A percentile compares a stretch with the other conserved stretches of the same genome.
Evolutionary conservation across 2,888 invertebrate species (phyloP).

Genomic region (Pandemis corylana): DNA sequence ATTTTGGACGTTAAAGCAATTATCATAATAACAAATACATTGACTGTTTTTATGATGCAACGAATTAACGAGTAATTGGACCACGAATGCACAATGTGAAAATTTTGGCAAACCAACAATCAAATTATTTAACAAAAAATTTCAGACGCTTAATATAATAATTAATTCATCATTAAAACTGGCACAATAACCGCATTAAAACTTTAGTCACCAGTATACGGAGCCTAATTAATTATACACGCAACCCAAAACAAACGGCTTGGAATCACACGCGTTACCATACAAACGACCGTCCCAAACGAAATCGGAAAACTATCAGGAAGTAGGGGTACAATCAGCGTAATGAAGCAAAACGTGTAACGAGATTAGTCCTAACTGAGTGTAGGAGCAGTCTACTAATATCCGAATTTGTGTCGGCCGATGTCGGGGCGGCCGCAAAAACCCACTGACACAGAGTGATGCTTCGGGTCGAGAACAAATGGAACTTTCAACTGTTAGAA

Average conservation of each 20-base stretch:
- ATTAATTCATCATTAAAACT: background rate
- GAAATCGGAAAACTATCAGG: constrained; percentile 41
- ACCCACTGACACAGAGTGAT: constrained; percentile 64
- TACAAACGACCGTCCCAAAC: constrained; percentile 26
- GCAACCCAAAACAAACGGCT: constrained; percentile 18
- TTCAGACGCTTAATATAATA: background rate
- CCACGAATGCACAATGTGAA: no score
- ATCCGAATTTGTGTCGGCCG: constrained; percentile 52
- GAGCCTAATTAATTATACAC: constrained; percentile 11
- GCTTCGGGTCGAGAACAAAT: constrained; percentile 64
- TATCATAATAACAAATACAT: no score
- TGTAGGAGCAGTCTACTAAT: constrained; percentile 57
- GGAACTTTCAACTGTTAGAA: constrained; percentile 56
- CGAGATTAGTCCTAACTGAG: constrained; percentile 59
- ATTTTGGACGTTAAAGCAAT: no score
- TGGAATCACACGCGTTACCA: constrained; percentile 18
- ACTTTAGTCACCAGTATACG: background rate
- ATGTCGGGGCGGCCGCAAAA: constrained; percentile 59
- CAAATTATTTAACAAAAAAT: no score
- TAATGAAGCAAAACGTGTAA: constrained; percentile 64
- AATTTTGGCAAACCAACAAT: no score
- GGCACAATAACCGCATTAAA: background rate
- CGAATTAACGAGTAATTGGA: no score
- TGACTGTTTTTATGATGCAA: no score
- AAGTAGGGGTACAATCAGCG: constrained; percentile 49